Evolutionary conservation across 2,888 invertebrate genomes (phyloP).

Genomic region (Acholoe squamosa): DNA sequence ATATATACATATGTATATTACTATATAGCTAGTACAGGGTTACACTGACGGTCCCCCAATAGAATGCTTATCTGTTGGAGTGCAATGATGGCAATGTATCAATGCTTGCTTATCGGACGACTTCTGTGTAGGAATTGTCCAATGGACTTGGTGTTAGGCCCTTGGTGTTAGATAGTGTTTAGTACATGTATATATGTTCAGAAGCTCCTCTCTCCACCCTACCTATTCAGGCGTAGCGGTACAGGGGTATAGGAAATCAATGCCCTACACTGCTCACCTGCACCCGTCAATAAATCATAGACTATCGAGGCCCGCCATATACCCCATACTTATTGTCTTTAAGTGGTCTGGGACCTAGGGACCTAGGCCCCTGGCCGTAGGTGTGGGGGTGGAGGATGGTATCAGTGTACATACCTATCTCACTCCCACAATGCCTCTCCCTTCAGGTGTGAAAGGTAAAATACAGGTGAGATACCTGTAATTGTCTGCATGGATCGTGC

Average conservation of each 20-base stretch:
- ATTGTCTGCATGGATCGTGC: neutral
- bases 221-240: constrained; percentile 1
- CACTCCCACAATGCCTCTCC: neutral
- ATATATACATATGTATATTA: no score
- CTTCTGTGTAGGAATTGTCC: no score
- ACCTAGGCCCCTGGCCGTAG: neutral
- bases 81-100: no score
- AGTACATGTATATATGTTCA: no score
- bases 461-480: constrained; percentile 44
- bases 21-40: no score
- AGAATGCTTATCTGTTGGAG: no score
- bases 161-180: no score
- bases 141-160: no score
- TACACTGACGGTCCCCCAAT: no score
- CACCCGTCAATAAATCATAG: constrained; percentile 41
- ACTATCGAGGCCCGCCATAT: neutral
- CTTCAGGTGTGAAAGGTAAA: constrained; percentile 8
- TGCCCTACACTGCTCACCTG: constrained; percentile 1
- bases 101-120: no score
- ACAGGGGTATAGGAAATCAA: constrained; percentile 34
- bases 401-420: neutral
- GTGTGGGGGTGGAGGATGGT: neutral
- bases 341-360: constrained; percentile 9
- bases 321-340: constrained; percentile 6
- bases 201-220: neutral